Conservation (phyloP, 2,113 vertebrate species). For the Sander vitreus region DNA sequence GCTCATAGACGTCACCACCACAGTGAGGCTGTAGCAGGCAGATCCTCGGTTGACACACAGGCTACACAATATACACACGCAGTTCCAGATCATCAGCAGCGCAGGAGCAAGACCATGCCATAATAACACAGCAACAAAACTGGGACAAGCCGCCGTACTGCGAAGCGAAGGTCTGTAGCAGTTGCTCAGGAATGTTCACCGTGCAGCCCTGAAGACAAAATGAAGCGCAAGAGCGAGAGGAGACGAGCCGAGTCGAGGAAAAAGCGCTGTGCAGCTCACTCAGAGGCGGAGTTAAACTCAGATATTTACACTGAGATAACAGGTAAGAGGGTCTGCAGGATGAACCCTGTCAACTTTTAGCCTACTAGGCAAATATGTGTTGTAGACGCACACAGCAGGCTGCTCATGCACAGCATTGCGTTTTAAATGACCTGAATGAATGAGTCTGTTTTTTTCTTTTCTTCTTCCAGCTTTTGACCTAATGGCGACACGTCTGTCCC, state of each 20-base stretch:
- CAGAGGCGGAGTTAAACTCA: slow-evolving; percentile 78
- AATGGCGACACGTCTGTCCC: slow-evolving; percentile 74
- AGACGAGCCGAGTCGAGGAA: slow-evolving; percentile 84
- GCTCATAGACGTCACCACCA: slow-evolving; percentile 75
- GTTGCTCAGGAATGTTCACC: slow-evolving; percentile 53
- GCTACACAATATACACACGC: slow-evolving; percentile 4
- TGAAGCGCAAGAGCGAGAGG: slow-evolving; percentile 87
- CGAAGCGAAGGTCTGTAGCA: slow-evolving; percentile 15
- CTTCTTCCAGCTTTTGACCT: slow-evolving; percentile 30
- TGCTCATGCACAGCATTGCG: not conserved
- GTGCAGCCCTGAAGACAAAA: slow-evolving; percentile 66
- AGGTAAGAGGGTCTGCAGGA: slow-evolving; percentile 78
- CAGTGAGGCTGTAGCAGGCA: slow-evolving; percentile 57
- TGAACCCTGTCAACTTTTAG: slow-evolving; percentile 52
- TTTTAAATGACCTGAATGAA: not conserved
- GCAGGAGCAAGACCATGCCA: slow-evolving; percentile 50
- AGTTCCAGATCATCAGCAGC: slow-evolving; percentile 10
- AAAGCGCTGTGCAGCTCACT: slow-evolving; percentile 79
- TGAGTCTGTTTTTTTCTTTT: slow-evolving; percentile 11
- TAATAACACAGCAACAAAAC: slow-evolving; percentile 31
- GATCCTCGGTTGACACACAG: slow-evolving; percentile 42
- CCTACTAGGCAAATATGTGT: slow-evolving; percentile 8
- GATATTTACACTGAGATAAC: slow-evolving; percentile 84
- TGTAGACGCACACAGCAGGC: not conserved
- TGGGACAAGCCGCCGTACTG: slow-evolving; percentile 36